Base-by-base conservation (phyloP, 1,140 invertebrate genomes). In the Musca vetustissima region DNA sequence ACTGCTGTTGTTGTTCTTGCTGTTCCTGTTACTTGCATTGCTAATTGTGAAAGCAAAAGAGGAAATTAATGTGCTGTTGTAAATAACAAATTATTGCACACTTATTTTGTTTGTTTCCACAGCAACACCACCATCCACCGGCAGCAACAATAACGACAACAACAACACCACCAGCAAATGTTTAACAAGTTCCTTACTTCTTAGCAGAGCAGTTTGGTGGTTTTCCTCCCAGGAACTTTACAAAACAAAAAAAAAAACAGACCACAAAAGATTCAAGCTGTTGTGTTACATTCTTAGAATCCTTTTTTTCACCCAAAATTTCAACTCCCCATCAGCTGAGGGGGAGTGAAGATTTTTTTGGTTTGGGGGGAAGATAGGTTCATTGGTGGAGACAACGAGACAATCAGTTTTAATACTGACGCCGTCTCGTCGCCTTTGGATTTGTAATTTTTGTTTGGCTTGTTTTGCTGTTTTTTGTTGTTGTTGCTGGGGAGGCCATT, bases 1-100 rank as follows among this genome's bases (percentile, higher is more conserved):
- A n/a, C n/a, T n/a, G n/a, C 24, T 57, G 53, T 57, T 57, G 11
- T 9, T 53, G 19, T 15, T 53, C 8, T 24, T 13, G 4, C 22
- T 53, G 52, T 53, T 53, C 50, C 22, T 57, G 53, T 57, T 57
- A 25, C 53, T 57, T 21, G 57, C 57, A 61, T n/a, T 61, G 57
- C 57, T 61, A 61, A 61, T 61, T 61, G 57, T 61, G 57, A 61
- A 61, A 61, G 57, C 57, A 61, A 61, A 61, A 43, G 28, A 43
- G 53, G 57, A 61, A 61, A 61, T 61, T 61, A 61, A 61, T 61
- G 57, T 61, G 57, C 57, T 61, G 57, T 61, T 61, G 57, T 61
- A 61, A 61, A 61, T 61, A 61, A 61, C 57, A 61, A 61, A 61
- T 61, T 61, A 61, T 61, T 61, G 57, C 57, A 61, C 57, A 61